Conservation (phyloP, 2,888 invertebrate genomes). For the Eulithis prunata region DNA sequence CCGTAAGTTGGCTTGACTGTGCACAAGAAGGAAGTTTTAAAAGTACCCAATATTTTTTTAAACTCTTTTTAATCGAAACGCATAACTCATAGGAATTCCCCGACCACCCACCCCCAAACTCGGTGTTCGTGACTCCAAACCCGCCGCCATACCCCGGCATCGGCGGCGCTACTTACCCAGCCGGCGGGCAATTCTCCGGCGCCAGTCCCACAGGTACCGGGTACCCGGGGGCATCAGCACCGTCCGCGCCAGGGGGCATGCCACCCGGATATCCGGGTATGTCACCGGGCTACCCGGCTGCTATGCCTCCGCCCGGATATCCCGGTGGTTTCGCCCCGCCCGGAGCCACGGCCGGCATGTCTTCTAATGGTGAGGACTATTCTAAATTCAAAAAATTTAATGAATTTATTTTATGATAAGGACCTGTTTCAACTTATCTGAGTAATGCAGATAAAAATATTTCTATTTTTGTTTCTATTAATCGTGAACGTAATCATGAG, state of each 20-base stretch:
- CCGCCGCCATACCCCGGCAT: slow-evolving; percentile 98
- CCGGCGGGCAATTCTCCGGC: slow-evolving; percentile 61
- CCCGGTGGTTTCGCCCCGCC: slow-evolving; percentile 45
- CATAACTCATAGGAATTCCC: slow-evolving; percentile 82
- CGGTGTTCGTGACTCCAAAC: slow-evolving; percentile 94
- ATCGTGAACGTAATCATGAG: too few relatives aligned
- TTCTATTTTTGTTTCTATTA: too few relatives aligned
- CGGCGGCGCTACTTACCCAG: slow-evolving; percentile 60
- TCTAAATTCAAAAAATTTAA: slow-evolving; percentile 29
- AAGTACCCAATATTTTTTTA: too few relatives aligned
- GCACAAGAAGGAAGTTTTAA: too few relatives aligned
- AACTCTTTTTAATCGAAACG: too few relatives aligned
- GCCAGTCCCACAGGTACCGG: slow-evolving; percentile 49
- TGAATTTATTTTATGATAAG: not conserved
- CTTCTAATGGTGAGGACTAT: slow-evolving; percentile 65
- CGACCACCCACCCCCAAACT: slow-evolving; percentile 89
- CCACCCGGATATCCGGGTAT: slow-evolving; percentile 40
- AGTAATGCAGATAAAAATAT: too few relatives aligned
- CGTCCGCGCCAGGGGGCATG: slow-evolving; percentile 46
- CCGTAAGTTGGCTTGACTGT: slow-evolving; percentile 64
- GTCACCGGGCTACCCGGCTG: slow-evolving; percentile 57
- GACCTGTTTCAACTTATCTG: too few relatives aligned
- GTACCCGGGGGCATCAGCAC: slow-evolving; percentile 41
- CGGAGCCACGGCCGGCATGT: slow-evolving; percentile 59
- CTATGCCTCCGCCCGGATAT: slow-evolving; percentile 38